Evolutionary conservation across 2,797 vertebrate species (phyloP), one percentile per base, ranked within the genome.

Genomic region (Pithecia hirsuta): DNA sequence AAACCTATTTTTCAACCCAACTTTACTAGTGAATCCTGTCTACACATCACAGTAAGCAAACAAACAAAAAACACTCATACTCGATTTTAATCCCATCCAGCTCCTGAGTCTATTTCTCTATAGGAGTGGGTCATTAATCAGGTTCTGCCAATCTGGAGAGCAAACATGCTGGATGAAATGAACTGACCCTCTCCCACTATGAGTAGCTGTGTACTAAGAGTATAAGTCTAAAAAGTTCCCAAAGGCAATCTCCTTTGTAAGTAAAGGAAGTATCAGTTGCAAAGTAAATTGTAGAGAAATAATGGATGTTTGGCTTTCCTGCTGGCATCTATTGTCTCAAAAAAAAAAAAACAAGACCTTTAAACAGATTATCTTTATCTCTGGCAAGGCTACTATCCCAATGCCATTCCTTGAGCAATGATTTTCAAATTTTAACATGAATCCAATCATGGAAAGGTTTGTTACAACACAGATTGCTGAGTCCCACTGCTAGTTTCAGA

Each of bases 211-310:
- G 46, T 24, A 72, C 33, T 67, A 82, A 93, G 20, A 85, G 12
- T 2, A 1, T 19, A 86, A 30, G 7, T 74, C 64, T 82, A 48
- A 91, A 89, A 89, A 33, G 20, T 79, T 95, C 46, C 84, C 78
- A 89, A 85, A 92, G 64, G 80, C 22, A 90, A 74, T 67, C 39
- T 55, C 20, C 75, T 89, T 61, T 52, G 1, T 10, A 93, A 94
- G 48, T 19, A 90, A 36, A 70, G 91, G 36, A 55, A 89, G 57
- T 24, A 80, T 50, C 81, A 41, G 67, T 1, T 89, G 44, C 84
- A 85, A 97, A 95, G 61, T 48, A 87, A 95, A 95, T 46, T 78
- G 1, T 50, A 20, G 13, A 61, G 81, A 95, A 95, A 93, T 57
- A 93, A 75, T 22, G 15, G 39, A n/a, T 88, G 50, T 57, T 48